Evolutionary conservation across 2,113 vertebrate genomes (phyloP).

Genomic region (Cettia cetti): DNA sequence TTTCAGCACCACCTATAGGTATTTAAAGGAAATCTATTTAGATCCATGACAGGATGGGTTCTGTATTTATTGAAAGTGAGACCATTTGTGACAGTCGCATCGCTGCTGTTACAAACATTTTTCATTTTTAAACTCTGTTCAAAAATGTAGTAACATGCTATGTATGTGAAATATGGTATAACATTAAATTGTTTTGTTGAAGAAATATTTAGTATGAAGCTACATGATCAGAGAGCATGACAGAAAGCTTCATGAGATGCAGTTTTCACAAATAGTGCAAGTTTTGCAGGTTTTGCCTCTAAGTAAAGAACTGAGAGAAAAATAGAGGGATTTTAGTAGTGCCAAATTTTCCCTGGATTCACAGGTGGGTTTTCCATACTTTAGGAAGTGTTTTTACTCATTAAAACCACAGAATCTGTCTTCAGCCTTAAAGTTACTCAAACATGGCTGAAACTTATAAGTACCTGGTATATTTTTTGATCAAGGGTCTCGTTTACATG

Average conservation of each 20-base stretch:
- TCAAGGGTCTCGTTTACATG: not conserved
- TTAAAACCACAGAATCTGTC: not conserved
- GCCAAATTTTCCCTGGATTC: not conserved
- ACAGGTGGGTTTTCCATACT: not conserved
- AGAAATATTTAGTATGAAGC: not conserved
- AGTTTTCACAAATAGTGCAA: not conserved
- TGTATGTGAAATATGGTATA: no score
- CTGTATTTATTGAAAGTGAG: not conserved
- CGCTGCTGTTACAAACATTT: not conserved
- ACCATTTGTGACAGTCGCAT: not conserved
- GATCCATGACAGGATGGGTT: not conserved
- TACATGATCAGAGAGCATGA: no score
- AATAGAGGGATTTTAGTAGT: not conserved
- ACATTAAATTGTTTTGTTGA: not conserved
- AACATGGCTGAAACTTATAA: not conserved
- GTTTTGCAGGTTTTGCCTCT: not conserved
- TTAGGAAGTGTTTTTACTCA: not conserved
- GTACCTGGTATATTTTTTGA: not conserved
- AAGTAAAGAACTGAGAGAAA: not conserved
- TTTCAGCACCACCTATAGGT: conserved; percentile 50
- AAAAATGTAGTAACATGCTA: not conserved
- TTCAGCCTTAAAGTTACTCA: not conserved
- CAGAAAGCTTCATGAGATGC: not conserved
- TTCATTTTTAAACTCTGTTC: not conserved
- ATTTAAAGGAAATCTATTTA: not conserved